Evolutionary conservation across 2,888 invertebrate species (phyloP), one percentile per base, ranked within the genome.

Genomic region (Lasioglossum morio): DNA sequence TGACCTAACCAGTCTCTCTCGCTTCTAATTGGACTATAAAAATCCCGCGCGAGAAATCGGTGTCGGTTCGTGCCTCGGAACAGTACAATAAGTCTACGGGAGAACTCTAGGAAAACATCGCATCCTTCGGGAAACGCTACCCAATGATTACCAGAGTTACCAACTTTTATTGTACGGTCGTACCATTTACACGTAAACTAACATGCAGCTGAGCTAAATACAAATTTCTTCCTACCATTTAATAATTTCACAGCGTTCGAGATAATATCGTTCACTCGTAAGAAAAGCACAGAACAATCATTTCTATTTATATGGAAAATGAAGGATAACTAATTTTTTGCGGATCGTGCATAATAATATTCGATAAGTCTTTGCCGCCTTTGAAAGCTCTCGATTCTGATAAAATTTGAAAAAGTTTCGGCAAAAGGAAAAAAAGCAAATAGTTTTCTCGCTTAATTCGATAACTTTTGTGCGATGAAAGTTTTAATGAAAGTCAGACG

Each of bases 11-110:
- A 76, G 76, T 70, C 37, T 23, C 53, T 63, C 53, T 63, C 40
- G 46, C 30, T 60, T 70, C 30, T 70, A 77, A 69, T 46, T 77
- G 43, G 48, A 53, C 70, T 40, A 77, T n/a, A 70, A 70, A 77
- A 70, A 70, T 77, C 48, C 63, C 7, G 43, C n/a, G 27, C 75
- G 40, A 57, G 60, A 75, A 16, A n/a, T n/a, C 60, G 40, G 43
- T 27, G 60, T 75, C 34, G 27, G 75, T n/a, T 37, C 27, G 57
- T 60, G 57, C 43, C 53, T 30, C 8, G 27, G 10, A 60, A n/a
- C 30, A 14, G 14, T 60, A 43, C 27, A 23, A 27, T 75, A 75
- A 74, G 37, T 74, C 30, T 53, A 12, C 40, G 16, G 12, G 3
- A 34, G 3, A 34, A 19, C 46, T 46, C 19, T 63, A 8, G 40